Evolutionary conservation across 2,888 invertebrate species (phyloP).

Genomic region (Euphydryas editha): DNA sequence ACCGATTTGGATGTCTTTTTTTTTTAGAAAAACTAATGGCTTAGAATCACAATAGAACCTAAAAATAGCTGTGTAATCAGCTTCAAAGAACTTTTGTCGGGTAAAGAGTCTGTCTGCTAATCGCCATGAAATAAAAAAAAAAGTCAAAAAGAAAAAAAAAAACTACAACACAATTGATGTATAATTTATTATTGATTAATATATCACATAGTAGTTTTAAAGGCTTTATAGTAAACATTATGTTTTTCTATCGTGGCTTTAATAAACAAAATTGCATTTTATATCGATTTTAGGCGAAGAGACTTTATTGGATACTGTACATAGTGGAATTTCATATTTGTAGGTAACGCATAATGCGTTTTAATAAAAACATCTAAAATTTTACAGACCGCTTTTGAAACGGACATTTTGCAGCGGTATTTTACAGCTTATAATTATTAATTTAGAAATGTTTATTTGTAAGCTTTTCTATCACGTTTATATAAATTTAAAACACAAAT

Average conservation of each 20-base stretch:
- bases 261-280: slow-evolving; percentile 5
- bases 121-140: too few species aligned
- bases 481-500: neutral
- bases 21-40: too few species aligned
- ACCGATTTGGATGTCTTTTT: too few species aligned
- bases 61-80: too few species aligned
- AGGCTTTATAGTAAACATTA: neutral
- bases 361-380: neutral
- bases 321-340: neutral
- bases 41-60: too few species aligned
- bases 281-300: neutral
- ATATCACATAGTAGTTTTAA: neutral
- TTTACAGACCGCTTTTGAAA: neutral
- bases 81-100: too few species aligned
- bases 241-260: neutral
- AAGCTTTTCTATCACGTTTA: neutral
- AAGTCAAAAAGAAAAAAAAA: too few species aligned
- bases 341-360: neutral
- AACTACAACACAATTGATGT: too few species aligned
- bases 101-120: too few species aligned
- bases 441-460: neutral
- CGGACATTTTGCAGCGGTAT: neutral
- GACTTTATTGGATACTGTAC: neutral
- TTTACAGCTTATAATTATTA: too few species aligned
- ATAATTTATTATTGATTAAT: too few species aligned